These are phyloP conservation scores for Parasteatoda tepidariorum DNA, from an alignment of 1,140 invertebrate genomes.

Conservation along the genomic window DNA sequence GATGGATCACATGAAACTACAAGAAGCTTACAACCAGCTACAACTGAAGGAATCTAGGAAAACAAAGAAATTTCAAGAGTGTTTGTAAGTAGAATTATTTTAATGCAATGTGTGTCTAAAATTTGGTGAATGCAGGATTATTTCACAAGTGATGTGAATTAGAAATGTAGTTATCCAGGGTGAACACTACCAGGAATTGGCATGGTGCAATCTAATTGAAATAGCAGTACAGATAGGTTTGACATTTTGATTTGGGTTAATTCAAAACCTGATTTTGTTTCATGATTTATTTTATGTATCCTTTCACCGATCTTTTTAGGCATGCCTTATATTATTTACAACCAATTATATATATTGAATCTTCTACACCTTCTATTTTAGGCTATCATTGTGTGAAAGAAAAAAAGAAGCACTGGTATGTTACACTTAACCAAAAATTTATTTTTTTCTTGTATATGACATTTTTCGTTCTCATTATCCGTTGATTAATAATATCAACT, in stretches of 20 bases:
- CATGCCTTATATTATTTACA: neutral
- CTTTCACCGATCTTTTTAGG: neutral
- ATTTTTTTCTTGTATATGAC: neutral
- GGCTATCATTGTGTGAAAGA: constrained; percentile 84
- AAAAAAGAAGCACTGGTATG: constrained; percentile 88
- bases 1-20: constrained; percentile 92
- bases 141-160: too few relatives aligned
- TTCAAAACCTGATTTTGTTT: too few relatives aligned
- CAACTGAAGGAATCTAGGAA: constrained; percentile 96
- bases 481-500: too few relatives aligned
- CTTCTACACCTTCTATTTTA: constrained; percentile 17
- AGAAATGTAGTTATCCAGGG: too few relatives aligned
- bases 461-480: too few relatives aligned
- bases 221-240: too few relatives aligned
- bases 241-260: too few relatives aligned
- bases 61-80: constrained; percentile 90
- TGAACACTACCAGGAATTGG: too few relatives aligned
- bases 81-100: constrained; percentile 77
- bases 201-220: too few relatives aligned
- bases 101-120: too few relatives aligned
- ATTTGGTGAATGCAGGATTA: too few relatives aligned
- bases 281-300: neutral
- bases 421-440: too few relatives aligned
- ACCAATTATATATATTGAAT: neutral
- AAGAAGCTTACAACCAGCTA: constrained; percentile 93